Evolutionary conservation across 2,113 vertebrate species (phyloP), one percentile per base, ranked within the genome.

Genomic region (Crypturellus undulatus): DNA sequence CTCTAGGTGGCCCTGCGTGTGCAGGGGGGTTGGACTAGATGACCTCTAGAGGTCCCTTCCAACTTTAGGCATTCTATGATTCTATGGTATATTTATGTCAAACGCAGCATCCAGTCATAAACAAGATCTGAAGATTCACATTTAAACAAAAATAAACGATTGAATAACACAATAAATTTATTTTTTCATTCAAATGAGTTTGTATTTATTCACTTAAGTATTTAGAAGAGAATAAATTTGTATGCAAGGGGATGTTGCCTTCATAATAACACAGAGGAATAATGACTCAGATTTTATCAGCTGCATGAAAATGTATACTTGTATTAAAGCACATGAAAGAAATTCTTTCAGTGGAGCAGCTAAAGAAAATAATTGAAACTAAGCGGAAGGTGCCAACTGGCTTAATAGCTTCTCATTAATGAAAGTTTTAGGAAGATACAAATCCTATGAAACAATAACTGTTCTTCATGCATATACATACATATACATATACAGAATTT

Each of bases 221-320:
- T 89, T 73, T 84, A 24, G 13, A 87, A 91, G 10, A 30, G 21
- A 88, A 71, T 6, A 64, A 2, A 75, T 82, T 69, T 77, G 16
- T 56, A 68, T 84, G 71, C 38, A 90, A 62, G 14, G 6, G 34
- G 10, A 38, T 72, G 71, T 68, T 77, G 43, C 12, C 40, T 86
- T 79, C 34, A 18, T 85, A 75, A 54, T 67, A 92, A 80, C 25
- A 36, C 40, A 64, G 20, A 67, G 22, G 26, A 92, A 68, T 71
- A 92, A 54, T 36, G 36, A 73, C 69, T 79, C 64, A 67, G n/a
- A 70, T 89, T 89, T 93, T 89, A 90, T 67, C 26, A 89, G 45
- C 60, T 86, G 45, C 26, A 28, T 70, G 26, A 49, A 77, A 95
- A 80, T 70, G 4, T 43, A 38, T n/a, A 30, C 19, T 88, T 93